phyloP scores from a whole-genome alignment of 2,888 invertebrate species.

The Nomada hirtipes region DNA sequence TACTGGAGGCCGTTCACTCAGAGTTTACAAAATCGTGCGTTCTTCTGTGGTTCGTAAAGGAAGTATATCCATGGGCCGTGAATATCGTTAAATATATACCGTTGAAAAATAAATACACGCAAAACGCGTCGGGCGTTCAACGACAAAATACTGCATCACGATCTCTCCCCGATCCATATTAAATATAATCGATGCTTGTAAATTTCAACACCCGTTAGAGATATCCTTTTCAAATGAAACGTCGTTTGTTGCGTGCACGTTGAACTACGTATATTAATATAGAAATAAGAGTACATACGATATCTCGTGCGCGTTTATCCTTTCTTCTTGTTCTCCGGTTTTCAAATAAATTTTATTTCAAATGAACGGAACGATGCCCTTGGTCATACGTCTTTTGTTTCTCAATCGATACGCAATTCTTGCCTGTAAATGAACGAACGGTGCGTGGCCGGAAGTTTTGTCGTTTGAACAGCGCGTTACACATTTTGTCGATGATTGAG shows the following conservation, averaged over 20 bases:
- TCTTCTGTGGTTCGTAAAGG: constrained; percentile 65
- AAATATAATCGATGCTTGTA: background rate
- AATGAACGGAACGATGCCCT: constrained; percentile 41
- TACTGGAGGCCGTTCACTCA: constrained; percentile 78
- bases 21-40: constrained; percentile 68
- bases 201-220: background rate
- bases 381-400: constrained; percentile 61
- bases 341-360: background rate
- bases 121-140: constrained; percentile 1
- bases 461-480: constrained; percentile 62
- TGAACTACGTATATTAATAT: background rate
- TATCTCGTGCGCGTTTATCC: constrained; percentile 16
- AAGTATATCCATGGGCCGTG: constrained; percentile 65
- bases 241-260: constrained; percentile 12
- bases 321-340: background rate
- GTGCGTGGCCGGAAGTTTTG: constrained; percentile 77
- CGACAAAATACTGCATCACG: background rate
- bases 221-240: constrained; percentile 10
- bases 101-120: constrained; percentile 19
- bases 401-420: constrained; percentile 33
- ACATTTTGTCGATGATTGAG: constrained; percentile 5
- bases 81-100: background rate
- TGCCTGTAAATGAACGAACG: constrained; percentile 68
- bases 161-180: background rate
- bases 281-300: constrained; percentile 16